These are phyloP conservation scores for Hippocampus barbouri DNA, from an alignment of 2,113 vertebrate species.

Conservation along the genomic window DNA sequence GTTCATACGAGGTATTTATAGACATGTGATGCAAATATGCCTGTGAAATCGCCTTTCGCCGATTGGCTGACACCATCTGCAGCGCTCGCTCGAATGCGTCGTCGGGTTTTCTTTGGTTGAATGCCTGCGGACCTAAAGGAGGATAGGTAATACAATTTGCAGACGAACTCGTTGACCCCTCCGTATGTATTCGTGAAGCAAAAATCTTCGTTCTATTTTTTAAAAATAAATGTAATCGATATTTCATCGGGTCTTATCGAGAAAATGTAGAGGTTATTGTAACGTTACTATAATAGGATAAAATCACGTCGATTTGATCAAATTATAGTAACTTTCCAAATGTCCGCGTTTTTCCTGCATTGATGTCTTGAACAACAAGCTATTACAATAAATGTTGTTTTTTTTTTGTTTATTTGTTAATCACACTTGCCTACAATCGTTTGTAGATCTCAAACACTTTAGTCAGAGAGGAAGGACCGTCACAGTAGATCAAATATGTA, in stretches of 20 bases:
- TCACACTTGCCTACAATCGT: too few relatives aligned
- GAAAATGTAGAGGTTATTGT: neutral
- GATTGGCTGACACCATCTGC: neutral
- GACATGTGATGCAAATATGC: neutral
- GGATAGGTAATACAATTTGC: neutral
- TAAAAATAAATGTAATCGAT: neutral
- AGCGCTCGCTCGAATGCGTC: neutral
- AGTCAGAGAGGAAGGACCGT: too few relatives aligned
- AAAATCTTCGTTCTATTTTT: neutral
- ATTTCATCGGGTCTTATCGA: neutral
- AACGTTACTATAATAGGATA: neutral
- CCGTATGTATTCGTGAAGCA: neutral
- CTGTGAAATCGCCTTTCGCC: neutral
- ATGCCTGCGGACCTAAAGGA: neutral
- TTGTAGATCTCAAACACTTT: too few relatives aligned
- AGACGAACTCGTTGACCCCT: neutral
- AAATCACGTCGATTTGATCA: too few relatives aligned
- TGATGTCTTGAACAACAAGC: too few relatives aligned
- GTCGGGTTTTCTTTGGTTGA: neutral
- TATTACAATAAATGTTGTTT: too few relatives aligned
- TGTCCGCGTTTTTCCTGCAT: neutral
- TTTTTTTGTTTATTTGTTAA: too few relatives aligned
- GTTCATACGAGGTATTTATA: neutral
- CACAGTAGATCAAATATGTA: too few relatives aligned
- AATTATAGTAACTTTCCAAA: too few relatives aligned